Evolutionary conservation across 2,797 vertebrate species (phyloP).

Genomic region (Bradypus variegatus): DNA sequence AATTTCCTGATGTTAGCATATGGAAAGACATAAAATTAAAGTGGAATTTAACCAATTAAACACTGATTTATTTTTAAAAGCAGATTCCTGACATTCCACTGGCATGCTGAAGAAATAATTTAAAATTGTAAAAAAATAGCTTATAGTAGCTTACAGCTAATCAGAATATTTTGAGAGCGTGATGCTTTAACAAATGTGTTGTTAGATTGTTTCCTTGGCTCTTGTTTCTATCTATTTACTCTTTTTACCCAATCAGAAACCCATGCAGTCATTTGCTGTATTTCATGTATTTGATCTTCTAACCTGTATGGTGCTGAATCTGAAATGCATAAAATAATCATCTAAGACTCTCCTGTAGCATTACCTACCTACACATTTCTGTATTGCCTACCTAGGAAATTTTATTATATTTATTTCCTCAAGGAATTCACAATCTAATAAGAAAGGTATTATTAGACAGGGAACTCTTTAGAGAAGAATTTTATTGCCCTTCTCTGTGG

Average conservation of each 20-base stretch:
- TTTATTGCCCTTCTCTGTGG: neutral
- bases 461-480: neutral
- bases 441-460: neutral
- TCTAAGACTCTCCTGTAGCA: accelerated
- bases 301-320: neutral
- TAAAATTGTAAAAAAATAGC: neutral
- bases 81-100: neutral
- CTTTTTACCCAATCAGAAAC: neutral
- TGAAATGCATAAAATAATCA: neutral
- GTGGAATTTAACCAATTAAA: slow-evolving; percentile 1
- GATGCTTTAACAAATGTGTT: neutral
- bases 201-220: neutral
- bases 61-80: slow-evolving; percentile 8
- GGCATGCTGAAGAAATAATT: neutral
- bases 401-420: neutral
- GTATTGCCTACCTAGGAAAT: neutral
- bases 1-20: slow-evolving; percentile 26
- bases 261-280: too few species aligned
- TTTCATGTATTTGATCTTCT: neutral
- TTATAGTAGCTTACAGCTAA: neutral
- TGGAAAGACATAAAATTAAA: neutral
- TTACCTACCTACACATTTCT: neutral
- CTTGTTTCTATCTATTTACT: neutral
- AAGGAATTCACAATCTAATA: neutral
- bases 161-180: neutral